Percentiles rank a stretch among this genome's conserved stretches.
Evolutionary conservation across 1,140 invertebrate genomes (phyloP).

Genomic region (Marisa cornuarietis): DNA sequence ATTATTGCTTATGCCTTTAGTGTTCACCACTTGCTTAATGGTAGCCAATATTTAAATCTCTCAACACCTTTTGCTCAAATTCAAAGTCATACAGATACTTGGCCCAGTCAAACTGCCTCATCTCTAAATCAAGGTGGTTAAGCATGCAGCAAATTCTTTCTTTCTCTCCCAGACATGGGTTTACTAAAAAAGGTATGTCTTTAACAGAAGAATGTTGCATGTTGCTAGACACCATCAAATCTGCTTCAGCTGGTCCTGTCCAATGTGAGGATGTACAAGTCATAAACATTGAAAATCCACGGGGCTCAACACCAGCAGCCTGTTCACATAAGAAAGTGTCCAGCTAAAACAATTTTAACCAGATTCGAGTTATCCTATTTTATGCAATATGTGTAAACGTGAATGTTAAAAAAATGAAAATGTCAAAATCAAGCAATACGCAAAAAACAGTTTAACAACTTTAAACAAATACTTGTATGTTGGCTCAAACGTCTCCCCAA

Average conservation of each 20-base stretch:
- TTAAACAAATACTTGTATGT: no score
- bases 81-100: constrained; percentile 7
- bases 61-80: constrained; percentile 1
- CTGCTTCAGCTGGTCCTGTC: background rate
- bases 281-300: constrained; percentile 1
- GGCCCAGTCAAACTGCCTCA: background rate
- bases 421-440: background rate
- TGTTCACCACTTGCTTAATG: background rate
- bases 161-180: background rate
- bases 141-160: background rate
- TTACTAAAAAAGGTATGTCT: background rate
- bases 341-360: no score
- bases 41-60: background rate
- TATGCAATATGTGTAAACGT: background rate
- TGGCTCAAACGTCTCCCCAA: no score
- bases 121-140: background rate
- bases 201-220: constrained; percentile 1
- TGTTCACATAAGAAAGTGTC: no score
- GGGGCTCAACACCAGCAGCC: background rate
- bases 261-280: background rate
- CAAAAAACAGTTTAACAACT: background rate
- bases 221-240: background rate
- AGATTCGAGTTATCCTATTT: background rate
- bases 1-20: no score
- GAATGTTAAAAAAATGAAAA: background rate